Conservation (phyloP, 2,888 invertebrate species). For the Acanthosepion pharaonis region DNA sequence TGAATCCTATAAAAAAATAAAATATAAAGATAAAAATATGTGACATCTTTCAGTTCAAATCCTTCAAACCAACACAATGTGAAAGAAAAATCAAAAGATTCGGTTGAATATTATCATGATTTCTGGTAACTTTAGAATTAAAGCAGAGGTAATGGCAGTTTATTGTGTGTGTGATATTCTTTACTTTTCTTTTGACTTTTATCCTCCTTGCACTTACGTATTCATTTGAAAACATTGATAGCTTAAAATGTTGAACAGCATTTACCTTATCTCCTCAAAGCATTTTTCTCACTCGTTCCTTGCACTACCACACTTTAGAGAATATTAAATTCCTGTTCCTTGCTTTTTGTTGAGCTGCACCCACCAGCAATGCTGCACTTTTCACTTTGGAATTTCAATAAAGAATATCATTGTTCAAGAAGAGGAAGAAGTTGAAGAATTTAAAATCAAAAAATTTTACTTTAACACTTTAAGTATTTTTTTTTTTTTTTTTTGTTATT, state of each 20-base stretch:
- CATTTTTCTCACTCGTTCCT: neutral
- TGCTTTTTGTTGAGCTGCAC: neutral
- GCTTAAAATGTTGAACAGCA: neutral
- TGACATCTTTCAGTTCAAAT: too few species aligned
- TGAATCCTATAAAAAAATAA: too few species aligned
- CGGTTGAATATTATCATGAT: neutral
- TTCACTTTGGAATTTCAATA: conserved; percentile 7
- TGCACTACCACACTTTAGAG: neutral
- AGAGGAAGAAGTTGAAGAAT: neutral
- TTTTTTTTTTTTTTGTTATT: neutral
- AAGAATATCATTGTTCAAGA: neutral
- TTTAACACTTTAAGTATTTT: neutral
- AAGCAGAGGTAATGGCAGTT: too few species aligned
- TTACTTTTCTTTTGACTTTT: neutral
- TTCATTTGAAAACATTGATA: neutral
- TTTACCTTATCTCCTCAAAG: neutral
- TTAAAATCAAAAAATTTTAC: conserved; percentile 6
- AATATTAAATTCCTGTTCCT: neutral
- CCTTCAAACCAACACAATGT: too few species aligned
- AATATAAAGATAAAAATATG: too few species aligned
- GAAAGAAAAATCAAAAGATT: too few species aligned
- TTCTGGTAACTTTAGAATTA: neutral
- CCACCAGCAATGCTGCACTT: neutral
- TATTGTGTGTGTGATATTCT: neutral
- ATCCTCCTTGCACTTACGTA: neutral